Evolutionary conservation across 2,113 vertebrate species (phyloP).

Genomic region (Junco hyemalis): DNA sequence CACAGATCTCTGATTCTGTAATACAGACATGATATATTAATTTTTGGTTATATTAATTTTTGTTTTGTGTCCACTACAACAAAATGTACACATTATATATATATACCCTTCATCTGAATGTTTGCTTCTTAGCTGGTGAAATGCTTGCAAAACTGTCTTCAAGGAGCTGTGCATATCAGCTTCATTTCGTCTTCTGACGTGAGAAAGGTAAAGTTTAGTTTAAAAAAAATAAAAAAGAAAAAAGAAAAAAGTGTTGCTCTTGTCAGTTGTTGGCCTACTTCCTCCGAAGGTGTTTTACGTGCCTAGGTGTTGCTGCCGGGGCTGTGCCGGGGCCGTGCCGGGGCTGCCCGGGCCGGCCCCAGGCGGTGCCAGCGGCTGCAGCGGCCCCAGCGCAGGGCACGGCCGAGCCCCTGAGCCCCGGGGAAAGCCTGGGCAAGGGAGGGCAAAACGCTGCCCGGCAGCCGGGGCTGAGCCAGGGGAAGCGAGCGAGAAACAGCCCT

Average conservation of each 20-base stretch:
- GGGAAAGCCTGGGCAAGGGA: neutral
- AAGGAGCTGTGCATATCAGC: neutral
- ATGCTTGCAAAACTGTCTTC: neutral
- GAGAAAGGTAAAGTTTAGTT: neutral
- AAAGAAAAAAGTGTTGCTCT: neutral
- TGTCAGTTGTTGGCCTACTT: neutral
- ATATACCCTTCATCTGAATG: neutral
- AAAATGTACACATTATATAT: neutral
- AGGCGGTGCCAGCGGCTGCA: neutral
- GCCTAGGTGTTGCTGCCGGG: rapidly evolving
- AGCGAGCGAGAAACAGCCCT: neutral
- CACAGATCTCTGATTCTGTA: neutral
- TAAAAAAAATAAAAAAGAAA: no score
- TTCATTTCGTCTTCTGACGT: neutral
- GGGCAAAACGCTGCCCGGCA: neutral
- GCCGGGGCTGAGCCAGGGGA: neutral
- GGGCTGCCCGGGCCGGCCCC: neutral
- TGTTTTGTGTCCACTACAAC: neutral
- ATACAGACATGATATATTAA: neutral
- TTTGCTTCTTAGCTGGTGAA: neutral
- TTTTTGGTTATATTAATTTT: neutral
- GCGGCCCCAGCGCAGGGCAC: neutral
- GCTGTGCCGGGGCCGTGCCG: no score
- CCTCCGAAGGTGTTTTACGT: rapidly evolving
- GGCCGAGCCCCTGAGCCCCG: neutral